Evolutionary conservation across 2,113 vertebrate genomes (phyloP).

Genomic region (Notothenia rossii): DNA sequence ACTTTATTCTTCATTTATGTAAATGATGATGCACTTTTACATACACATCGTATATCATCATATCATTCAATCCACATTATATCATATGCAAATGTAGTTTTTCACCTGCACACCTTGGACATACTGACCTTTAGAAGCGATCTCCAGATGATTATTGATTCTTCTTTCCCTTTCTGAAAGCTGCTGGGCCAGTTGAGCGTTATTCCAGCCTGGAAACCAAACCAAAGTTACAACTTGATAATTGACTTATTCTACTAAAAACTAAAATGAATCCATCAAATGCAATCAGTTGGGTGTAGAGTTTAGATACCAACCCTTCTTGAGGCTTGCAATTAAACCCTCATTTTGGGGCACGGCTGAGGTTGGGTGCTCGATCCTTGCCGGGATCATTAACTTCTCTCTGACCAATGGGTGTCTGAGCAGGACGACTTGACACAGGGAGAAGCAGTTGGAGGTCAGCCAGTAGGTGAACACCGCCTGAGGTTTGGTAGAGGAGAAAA

Average conservation of each 20-base stretch:
- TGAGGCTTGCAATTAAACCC: conserved; percentile 85
- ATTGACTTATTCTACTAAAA: neutral
- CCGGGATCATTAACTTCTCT: conserved; percentile 83
- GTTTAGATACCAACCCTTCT: conserved; percentile 76
- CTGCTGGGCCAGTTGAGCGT: conserved; percentile 85
- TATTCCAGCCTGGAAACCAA: conserved; percentile 87
- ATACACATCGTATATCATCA: no score
- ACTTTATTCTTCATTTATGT: neutral
- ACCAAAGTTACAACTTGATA: neutral
- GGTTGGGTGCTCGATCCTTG: conserved; percentile 79
- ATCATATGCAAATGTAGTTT: neutral
- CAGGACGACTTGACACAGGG: conserved; percentile 87
- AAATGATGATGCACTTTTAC: no score
- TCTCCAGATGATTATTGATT: conserved; percentile 87
- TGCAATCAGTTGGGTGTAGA: neutral
- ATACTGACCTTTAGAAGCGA: conserved; percentile 87
- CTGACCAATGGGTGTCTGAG: conserved; percentile 85
- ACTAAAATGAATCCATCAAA: neutral
- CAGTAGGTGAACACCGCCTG: conserved; percentile 94
- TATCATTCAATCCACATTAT: neutral
- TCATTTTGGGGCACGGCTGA: conserved; percentile 74
- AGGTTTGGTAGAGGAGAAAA: neutral
- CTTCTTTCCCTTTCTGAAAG: conserved; percentile 85
- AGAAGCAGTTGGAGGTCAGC: conserved; percentile 91
- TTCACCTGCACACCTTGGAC: neutral